Conservation (phyloP, 2,113 vertebrate genomes). For the Pycnonotus jocosus region DNA sequence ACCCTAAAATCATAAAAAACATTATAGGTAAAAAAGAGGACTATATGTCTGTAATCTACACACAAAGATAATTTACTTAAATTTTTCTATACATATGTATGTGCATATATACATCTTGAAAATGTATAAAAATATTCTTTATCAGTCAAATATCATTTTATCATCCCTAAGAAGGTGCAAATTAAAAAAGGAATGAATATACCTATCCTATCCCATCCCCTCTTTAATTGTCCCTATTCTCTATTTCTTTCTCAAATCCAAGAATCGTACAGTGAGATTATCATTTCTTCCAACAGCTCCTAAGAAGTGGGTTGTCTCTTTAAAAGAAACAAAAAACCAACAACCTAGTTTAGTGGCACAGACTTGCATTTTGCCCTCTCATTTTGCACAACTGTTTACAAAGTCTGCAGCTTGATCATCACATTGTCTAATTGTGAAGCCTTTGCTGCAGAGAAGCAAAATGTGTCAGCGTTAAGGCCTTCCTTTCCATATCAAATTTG, state of each 20-base stretch:
- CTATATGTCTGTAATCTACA: not conserved
- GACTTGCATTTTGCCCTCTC: constrained; percentile 62
- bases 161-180: not conserved
- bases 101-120: not conserved
- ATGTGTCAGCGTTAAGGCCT: constrained; percentile 65
- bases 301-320: constrained; percentile 56
- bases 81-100: not conserved
- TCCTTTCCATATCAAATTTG: constrained; percentile 66
- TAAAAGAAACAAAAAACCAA: constrained; percentile 64
- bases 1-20: rapidly evolving
- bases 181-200: not conserved
- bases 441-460: constrained; percentile 67
- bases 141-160: not conserved
- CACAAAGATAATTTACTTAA: not conserved
- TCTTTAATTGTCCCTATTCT: not conserved
- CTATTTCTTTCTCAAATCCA: not conserved
- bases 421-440: constrained; percentile 67
- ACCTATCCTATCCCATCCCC: not conserved
- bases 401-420: constrained; percentile 68
- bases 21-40: not conserved
- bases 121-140: not conserved
- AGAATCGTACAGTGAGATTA: not conserved
- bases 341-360: constrained; percentile 67
- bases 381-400: constrained; percentile 69
- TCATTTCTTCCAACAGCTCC: constrained; percentile 13